Evolutionary conservation across 2,888 invertebrate genomes (phyloP).

Genomic region (Piscicola geometra): DNA sequence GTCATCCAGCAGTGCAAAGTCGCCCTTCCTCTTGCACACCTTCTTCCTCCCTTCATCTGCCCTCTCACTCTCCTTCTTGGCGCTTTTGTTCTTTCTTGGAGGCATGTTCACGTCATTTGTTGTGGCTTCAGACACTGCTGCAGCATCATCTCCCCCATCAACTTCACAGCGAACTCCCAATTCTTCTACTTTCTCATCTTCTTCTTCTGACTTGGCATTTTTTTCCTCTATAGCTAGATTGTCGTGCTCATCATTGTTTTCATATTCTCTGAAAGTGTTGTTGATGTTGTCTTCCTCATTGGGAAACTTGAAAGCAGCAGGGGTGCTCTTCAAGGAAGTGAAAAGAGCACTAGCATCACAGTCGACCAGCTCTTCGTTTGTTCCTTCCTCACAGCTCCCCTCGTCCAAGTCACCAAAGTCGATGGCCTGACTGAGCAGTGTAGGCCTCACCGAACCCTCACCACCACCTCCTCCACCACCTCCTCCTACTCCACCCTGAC

Average conservation of each 20-base stretch:
- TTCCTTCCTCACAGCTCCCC: neutral
- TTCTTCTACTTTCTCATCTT: neutral
- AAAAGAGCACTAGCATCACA: neutral
- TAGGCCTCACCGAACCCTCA: neutral
- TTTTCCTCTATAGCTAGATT: neutral
- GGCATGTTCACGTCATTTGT: neutral
- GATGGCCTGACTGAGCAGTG: neutral
- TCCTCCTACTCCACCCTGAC: neutral
- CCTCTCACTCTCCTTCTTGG: neutral
- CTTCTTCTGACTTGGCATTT: neutral
- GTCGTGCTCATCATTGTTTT: neutral
- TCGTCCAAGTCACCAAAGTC: neutral
- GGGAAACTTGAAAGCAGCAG: too few species aligned
- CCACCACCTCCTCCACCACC: neutral
- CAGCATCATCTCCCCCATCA: neutral
- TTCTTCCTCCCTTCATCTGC: neutral
- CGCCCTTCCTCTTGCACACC: neutral
- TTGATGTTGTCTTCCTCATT: too few species aligned
- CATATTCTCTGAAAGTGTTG: neutral
- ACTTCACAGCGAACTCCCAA: too few species aligned
- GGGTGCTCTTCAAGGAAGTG: too few species aligned
- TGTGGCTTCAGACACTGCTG: neutral
- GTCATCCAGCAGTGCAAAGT: neutral
- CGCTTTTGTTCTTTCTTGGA: neutral
- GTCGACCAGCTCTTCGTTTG: neutral